Evolutionary conservation across 2,797 vertebrate genomes (phyloP), one percentile per base, ranked within the genome.

Genomic region (Chanos chanos): DNA sequence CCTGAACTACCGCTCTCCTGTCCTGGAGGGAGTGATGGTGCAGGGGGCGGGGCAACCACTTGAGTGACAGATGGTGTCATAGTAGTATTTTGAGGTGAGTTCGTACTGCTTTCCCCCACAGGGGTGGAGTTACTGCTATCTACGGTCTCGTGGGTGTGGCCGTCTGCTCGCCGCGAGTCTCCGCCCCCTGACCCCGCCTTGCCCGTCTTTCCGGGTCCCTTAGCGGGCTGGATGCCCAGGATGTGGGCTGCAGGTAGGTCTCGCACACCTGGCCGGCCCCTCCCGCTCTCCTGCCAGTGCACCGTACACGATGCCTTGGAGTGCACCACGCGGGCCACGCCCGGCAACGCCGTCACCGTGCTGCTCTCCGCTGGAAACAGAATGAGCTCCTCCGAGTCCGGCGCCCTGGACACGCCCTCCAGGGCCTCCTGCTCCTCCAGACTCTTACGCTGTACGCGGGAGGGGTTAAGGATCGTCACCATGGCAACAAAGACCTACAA

Each of bases 261-360:
- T 77, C 92, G 94, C 0, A 90, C 62, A 0, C 85, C 92, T 8
- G 94, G 91, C 47, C 94, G 94, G 78, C 82, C 93, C 69, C 94
- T 93, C 55, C 95, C 93, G 0, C 90, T 94, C 81, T 99, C 96
- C 60, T 94, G 92, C 97, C 97, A 99, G 76, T 99, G 94, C 39
- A 99, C 96, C 0, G 96, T 99, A 77, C 97, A 99, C 72, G 93
- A 96, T 64, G 96, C 96, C 76, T 98, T 99, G 60, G 96, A 99
- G 86, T 99, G 97, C 4, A 97, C 96, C 9, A 99, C 95, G 0
- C 95, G 92, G 16, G 97, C 94, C 70, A 99, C 96, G 0, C 94
- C 96, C 0, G 97, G 96, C 50, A 99, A 82, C 0, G 90, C 85
- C 0, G 90, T 94, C 73, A 99, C 76, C 0, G 91, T 91, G 77